Base-by-base conservation (phyloP, 2,888 invertebrate genomes). In the Unio pictorum region DNA sequence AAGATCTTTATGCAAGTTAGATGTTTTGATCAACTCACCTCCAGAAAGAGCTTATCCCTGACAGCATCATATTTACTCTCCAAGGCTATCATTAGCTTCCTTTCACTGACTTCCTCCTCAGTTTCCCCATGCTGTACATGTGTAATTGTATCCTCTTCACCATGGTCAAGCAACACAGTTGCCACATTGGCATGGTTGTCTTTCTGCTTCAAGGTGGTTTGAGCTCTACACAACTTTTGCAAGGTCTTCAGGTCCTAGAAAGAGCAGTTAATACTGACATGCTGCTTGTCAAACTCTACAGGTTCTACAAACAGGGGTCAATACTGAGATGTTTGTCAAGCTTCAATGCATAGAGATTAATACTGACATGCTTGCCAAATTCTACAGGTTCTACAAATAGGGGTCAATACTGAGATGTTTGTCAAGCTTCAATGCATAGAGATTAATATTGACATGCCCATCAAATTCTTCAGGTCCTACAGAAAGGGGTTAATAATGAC, bases 1-100 rank as follows among this genome's bases (percentile, higher is more conserved):
- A 45, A 2, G 15, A 45, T 45, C 11, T 45, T 45, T 45, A 45
- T 15, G 15, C 11, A 45, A 11, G 15, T 34, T 26, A 8, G 45
- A 20, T 1, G 18, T 28, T 54, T 45, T 34, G 59, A n/a, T 68
- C 5, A 18, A 69, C 74, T 67, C 73, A 88, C 88, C 81, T 87
- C 84, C 58, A 84, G 75, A 11, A 87, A 72, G 1, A 88, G 76
- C 69, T 87, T 87, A 66, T 86, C 86, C 64, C 77, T 83, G 63
- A 87, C 71, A 15, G 85, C 83, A 78, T 87, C 87, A 80, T 87
- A 88, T 68, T 88, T 88, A 70, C 84, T 75, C 71, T 87, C 83
- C 23, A 88, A 69, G 11, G 83, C 87, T 30, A 82, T 75, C n/a
- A 87, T 65, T 26, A 85, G 68, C 58, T 71, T 69, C 64, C 63